Base-by-base conservation (phyloP, 2,888 invertebrate species). In the Podabrus alpinus region DNA sequence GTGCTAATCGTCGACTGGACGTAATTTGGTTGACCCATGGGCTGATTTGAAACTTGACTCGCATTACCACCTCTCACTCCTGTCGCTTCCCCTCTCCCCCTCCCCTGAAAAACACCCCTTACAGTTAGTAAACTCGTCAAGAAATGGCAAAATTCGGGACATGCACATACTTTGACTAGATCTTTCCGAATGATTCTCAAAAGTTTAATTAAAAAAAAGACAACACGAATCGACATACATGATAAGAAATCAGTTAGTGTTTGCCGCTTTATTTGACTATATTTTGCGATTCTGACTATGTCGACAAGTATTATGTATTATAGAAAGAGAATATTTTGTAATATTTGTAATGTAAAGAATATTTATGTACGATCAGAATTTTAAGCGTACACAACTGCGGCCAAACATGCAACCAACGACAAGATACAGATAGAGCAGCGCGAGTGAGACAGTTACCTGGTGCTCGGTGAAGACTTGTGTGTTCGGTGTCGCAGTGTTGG, bases 401-500 rank as follows among this genome's bases (percentile, higher is more conserved):
- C 73, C 73, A 75, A 60, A 70, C 77, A 77, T 77, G 77, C 77
- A 77, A 45, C 45, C 45, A 45, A 74, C 73, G 73, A 71, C 73
- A 79, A 45, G 74, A 76, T 75, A 76, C 73, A 79, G 75, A 79
- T 73, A 80, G 78, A 80, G 78, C 74, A 70, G 77, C 77, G 75
- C 73, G 75, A 75, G 79, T 75, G 79, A 80, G 80, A 79, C 80
- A 81, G 80, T 83, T 83, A 83, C 83, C 83, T 84, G 83, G 87
- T 87, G 87, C 86, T 88, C 87, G 86, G 87, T 87, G 85, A 85
- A 83, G 83, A 83, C 84, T 86, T 86, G 86, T 85, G 87, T 87
- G 85, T 86, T 87, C 86, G 86, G 86, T 88, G 88, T 87, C 85
- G 88, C 88, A 88, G 90, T 92, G 91, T 93, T 93, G 92, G 90